Base-by-base conservation (phyloP, 1,140 invertebrate genomes). In the Sminthurides bifidus region DNA sequence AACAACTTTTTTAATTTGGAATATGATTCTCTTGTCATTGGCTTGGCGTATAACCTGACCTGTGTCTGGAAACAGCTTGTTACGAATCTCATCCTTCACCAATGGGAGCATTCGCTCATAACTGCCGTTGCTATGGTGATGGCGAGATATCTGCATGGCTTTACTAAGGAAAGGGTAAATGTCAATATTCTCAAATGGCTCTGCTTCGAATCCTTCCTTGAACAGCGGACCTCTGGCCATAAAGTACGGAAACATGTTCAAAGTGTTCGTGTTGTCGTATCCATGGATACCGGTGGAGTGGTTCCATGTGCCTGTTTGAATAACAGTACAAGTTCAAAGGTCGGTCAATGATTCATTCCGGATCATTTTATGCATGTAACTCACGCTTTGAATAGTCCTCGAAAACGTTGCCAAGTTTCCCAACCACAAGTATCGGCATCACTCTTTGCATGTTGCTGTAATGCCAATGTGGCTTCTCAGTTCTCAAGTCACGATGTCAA, bases 211-310 rank as follows among this genome's bases (percentile, higher is more conserved):
- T 50, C 59, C 57, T 30, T 46, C 29, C 60, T 75, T 73, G 66
- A 85, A 79, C 26, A 73, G 71, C 31, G 82, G 82, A 12, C 83
- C 83, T 49, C 72, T 69, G 0, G 80, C 82, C 57, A 84, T 74
- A 63, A 85, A 85, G 57, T 81, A 78, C 26, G 82, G 77, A 65
- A 76, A 74, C 82, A 85, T 84, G 8, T 21, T 45, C 17, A 71
- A 69, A 33, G 57, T 50, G 1, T 70, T 65, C n/a, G 67, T 68
- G 58, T 81, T 81, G 58, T 79, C 76, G 62, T 82, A 85, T 1
- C 83, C 83, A 66, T 84, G 82, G 19, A 76, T 64, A 1, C 82
- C 82, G 66, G 75, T 79, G 66, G 72, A 40, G 1, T 35, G 15
- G 12, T 27, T n/a, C 5, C 35, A 14, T 15, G 29, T 21, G 29